Evolutionary conservation across 2,888 invertebrate species (phyloP).

Genomic region (Trachelus tabidus): DNA sequence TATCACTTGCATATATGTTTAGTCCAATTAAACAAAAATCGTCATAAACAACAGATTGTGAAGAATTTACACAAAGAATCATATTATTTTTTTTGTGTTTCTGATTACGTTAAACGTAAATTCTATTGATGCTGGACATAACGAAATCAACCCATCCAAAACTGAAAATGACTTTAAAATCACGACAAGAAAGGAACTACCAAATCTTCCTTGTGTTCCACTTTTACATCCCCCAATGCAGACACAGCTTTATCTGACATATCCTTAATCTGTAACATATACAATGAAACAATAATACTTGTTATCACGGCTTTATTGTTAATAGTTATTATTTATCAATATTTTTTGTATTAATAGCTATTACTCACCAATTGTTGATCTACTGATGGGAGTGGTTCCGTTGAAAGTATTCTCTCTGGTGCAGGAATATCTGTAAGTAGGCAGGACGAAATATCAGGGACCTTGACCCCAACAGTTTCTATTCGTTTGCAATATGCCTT

Average conservation of each 20-base stretch:
- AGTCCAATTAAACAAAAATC: background rate
- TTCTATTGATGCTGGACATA: conserved; percentile 27
- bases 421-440: conserved; percentile 80
- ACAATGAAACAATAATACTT: conserved; percentile 20
- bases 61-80: background rate
- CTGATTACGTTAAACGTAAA: background rate
- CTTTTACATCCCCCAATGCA: conserved; percentile 82
- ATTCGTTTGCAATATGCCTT: conserved; percentile 61
- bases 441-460: conserved; percentile 66
- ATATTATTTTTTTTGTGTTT: background rate
- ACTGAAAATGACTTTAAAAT: conserved; percentile 29
- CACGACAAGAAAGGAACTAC: conserved; percentile 83
- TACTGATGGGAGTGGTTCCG: conserved; percentile 71
- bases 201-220: conserved; percentile 89
- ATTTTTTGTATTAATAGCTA: background rate
- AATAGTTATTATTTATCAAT: background rate
- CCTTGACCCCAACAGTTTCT: conserved; percentile 64
- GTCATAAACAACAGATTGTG: background rate
- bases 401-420: conserved; percentile 76
- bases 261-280: conserved; percentile 75
- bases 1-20: background rate
- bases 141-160: conserved; percentile 19
- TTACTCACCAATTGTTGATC: conserved; percentile 79
- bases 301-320: background rate
- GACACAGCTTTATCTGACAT: conserved; percentile 77